Conservation (phyloP, 2,888 invertebrate species). For the Synanthedon formicaeformis region DNA sequence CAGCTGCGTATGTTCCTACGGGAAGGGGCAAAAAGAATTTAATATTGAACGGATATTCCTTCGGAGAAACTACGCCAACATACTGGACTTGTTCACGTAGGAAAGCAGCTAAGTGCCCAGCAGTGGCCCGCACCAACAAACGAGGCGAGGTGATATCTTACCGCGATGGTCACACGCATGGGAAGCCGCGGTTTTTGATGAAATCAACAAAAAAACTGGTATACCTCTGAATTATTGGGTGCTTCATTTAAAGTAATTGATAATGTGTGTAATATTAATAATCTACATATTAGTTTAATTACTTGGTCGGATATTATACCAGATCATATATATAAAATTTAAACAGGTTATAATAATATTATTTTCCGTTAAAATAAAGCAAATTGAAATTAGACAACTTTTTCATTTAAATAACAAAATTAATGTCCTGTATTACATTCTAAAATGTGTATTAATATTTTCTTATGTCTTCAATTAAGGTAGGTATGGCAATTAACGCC, state of each 20-base stretch:
- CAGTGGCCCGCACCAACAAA: constrained; percentile 43
- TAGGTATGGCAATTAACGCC: constrained; percentile 1
- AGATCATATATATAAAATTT: no score
- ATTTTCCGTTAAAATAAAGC: no score
- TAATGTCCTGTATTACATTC: no score
- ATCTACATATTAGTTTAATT: no score
- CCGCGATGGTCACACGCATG: constrained; percentile 38
- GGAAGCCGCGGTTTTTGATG: constrained; percentile 38
- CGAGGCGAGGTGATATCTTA: constrained; percentile 31
- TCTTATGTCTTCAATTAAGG: background rate
- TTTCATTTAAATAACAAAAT: no score
- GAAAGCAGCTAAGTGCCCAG: constrained; percentile 25
- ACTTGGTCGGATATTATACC: no score
- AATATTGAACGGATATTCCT: constrained; percentile 43
- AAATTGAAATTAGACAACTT: no score
- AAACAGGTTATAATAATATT: no score
- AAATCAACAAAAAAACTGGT: constrained; percentile 38
- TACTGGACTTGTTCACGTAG: constrained; percentile 39
- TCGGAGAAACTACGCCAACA: constrained; percentile 21
- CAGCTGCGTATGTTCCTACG: constrained; percentile 46
- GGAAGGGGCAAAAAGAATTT: constrained; percentile 35
- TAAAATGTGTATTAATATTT: no score
- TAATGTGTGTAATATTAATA: no score
- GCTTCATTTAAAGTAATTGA: no score
- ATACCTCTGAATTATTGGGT: constrained; percentile 13